Base-by-base conservation (phyloP, 2,797 vertebrate species). In the Sciurus vulgaris region DNA sequence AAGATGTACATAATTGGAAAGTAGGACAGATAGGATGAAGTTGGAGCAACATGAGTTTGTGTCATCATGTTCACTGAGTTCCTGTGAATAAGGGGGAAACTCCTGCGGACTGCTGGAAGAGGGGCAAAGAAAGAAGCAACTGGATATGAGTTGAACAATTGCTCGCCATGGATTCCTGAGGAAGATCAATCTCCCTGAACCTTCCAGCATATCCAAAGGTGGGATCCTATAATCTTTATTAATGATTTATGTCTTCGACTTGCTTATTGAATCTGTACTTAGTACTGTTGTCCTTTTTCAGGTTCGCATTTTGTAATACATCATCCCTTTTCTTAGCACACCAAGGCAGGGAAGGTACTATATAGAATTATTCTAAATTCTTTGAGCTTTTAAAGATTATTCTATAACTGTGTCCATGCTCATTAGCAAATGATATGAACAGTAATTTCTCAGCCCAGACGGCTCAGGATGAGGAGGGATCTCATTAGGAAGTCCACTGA, bases 401-500 rank as follows among this genome's bases (percentile, higher is more conserved):
- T 86, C 77, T 88, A 33, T 67, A 47, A 47, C 59, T 56, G 24
- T 70, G 22, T 70, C 41, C 51, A 1, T 91, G 93, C 92, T 97
- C 88, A 96, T 96, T 98, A 95, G 87, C 92, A 96, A 94, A 84
- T 76, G 56, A 94, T 72, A 63, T 88, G 89, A 69, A 86, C 72
- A 88, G 81, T 73, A 82, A 77, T 83, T 94, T 65, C 47, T 85
- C 61, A 82, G 61, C 84, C 96, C 84, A 91, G 74, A 97, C 91
- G 96, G 88, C 44, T 97, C 78, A 51, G 82, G 93, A 61, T 54
- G 79, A 77, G 83, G 20, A 73, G 49, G 56, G 65, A 61, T 69
- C 94, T 98, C 97, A 97, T 97, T 96, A 97, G 35, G 65, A 95
- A 96, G 84, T 83, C 93, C 79, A 88, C 86, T 56, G 88, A 95